A percentile compares a stretch with the other conserved stretches of the same genome.
Conservation (phyloP, 2,113 vertebrate genomes). For the Syrmaticus mikado region DNA sequence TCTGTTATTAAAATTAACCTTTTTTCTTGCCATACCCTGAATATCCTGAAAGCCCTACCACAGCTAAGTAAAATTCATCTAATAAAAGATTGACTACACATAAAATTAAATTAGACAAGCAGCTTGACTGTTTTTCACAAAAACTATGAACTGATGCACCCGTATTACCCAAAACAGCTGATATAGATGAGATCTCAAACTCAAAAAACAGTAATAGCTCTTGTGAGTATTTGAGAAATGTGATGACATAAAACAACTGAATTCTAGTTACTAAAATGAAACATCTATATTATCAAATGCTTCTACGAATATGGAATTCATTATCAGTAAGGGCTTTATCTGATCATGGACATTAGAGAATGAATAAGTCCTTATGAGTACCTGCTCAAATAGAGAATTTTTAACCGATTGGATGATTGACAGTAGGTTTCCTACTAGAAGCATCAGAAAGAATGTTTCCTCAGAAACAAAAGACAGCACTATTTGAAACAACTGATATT, state of each 20-base stretch:
- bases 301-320: background rate
- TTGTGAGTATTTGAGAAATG: background rate
- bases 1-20: background rate
- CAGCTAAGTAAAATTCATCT: background rate
- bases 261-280: background rate
- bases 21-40: background rate
- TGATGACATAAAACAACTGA: background rate
- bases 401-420: background rate
- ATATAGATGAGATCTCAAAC: background rate
- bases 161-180: background rate
- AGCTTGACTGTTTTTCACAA: background rate
- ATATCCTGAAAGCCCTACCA: background rate
- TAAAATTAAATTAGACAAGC: background rate
- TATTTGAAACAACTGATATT: background rate
- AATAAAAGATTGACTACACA: background rate
- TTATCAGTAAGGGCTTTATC: background rate
- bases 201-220: background rate
- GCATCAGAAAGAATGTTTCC: background rate
- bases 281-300: background rate
- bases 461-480: background rate
- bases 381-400: background rate
- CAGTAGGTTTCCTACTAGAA: background rate
- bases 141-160: background rate
- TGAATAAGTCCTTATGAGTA: background rate
- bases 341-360: background rate